Base-by-base conservation (phyloP, 2,113 vertebrate genomes). In the Raja brachyura region DNA sequence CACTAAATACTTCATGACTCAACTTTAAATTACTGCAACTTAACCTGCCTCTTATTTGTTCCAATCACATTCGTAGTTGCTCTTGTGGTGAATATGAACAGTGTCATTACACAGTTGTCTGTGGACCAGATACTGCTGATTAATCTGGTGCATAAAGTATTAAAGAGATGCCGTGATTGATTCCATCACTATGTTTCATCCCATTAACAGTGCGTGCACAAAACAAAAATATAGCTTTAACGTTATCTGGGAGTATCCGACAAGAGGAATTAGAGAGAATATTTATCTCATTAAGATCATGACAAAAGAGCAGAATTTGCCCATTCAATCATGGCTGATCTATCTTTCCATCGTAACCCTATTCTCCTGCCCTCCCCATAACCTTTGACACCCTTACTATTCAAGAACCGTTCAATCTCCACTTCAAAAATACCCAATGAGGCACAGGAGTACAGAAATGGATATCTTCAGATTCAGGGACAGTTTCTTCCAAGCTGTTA, bases 101-200 rank as follows among this genome's bases (percentile, higher is more conserved):
- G 81, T 85, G 81, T 54, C 59, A 54, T 90, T 68, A 63, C 63
- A 66, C 86, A 90, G 61, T 33, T 33, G 86, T 25, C 11, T 39
- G 39, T 0, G 6, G 22, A 5, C 28, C 5, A 88, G 14, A 11
- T 88, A 66, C 63, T 54, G 14, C 86, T 90, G 59, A 68, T 68
- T 39, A 68, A 68, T 90, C n/a, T 68, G 63, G 66, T 54, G 63
- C 20, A 68, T 63, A 66, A 90, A 18, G 13, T 33, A 66, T n/a
- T 33, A 90, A 90, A 66, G 86, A 90, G 33, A 66, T 22, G 4
- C 59, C 33, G 86, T 59, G 86, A 90, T 16, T 66, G 86, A 90
- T 68, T 90, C 18, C n/a, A 10, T 59, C 81, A 28, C 81, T 22
- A 0, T 59, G 56, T 22, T 85, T 61, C 28, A 10, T 85, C 59